Evolutionary conservation across 1,140 invertebrate genomes (phyloP), one percentile per base, ranked within the genome.

Genomic region (Drosophila guanche): DNA sequence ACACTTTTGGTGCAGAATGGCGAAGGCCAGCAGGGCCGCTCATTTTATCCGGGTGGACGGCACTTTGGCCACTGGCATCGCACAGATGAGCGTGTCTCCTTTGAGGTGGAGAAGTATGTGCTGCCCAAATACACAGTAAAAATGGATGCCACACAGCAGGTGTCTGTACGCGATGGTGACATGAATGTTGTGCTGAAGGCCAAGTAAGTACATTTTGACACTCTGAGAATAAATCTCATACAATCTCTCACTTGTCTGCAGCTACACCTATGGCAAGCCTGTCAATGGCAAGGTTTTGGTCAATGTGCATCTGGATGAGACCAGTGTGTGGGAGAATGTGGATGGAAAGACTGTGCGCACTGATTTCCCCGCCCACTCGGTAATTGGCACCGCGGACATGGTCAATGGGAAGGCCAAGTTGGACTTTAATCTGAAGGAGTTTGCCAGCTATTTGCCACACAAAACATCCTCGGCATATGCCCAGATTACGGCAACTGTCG

Each of bases 51-150:
- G 1, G 43, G 47, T 1, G 14, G 27, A 0, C 3, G 27, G 46
- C 8, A 33, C 8, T 4, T 7, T 12, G 46, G 40, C 10, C 47
- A 12, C 33, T 50, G 46, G 40, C 59, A 47, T 12, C n/a, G 29
- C 12, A 72, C 50, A 6, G 73, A 85, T n/a, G 68, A 79, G 25
- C 62, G 73, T 1, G 90, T 60, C 5, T 79, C 70, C 27, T 91
- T 91, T 42, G 79, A 90, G 1, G 90, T 91, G 8, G 96, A 97
- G 3, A 96, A 99, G 92, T 99, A 99, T 91, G 95, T 99, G 37
- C 92, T 98, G 43, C 98, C 98, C 0, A 98, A 98, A 80, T 99
- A 98, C 92, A 94, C 97, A 79, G 95, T 99, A 20, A 94, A 94
- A 0, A 94, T 98, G 48, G 94, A 96, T 47, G 94, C 96, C 2